Base-by-base conservation (phyloP, 2,113 vertebrate genomes). In the Sapajus apella region DNA sequence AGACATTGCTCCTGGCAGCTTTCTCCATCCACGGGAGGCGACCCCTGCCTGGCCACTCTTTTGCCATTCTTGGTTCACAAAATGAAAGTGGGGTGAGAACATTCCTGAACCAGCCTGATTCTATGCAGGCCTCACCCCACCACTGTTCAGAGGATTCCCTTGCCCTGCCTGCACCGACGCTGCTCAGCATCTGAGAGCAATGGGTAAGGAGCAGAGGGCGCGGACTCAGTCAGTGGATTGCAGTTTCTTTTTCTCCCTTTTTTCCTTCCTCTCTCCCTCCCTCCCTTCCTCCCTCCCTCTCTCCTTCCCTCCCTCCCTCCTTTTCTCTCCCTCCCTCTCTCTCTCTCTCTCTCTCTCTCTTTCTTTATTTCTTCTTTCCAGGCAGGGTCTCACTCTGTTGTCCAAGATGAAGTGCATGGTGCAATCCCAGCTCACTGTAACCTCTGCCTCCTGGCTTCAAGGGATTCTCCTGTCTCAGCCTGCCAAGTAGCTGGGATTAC, bases 81-180 rank as follows among this genome's bases (percentile, higher is more conserved):
- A 77, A 12, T 47, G 14, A 43, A 77, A 45, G 25, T 5, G 3
- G 72, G 27, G 27, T 17, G 43, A 27, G 87, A 20, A 40, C 8
- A 8, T 43, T 8, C 37, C 87, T 35, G 11, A 25, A 58, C 1
- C 16, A 3, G 45, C 75, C 88, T 5, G 9, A 13, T 13, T 30
- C 18, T 37, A 35, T 1, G 5, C 27, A 56, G 18, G 17, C 86
- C 2, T 21, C 1, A 64, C 18, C 7, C 18, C 5, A 0, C 3
- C 6, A 3, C 2, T 7, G 27, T 32, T 18, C 30, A 13, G 11
- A 25, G 52, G 7, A 12, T 32, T 8, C 68, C 18, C n/a, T 40
- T 30, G 6, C n/a, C 1, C 4, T n/a, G 27, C 56, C 1, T 0
- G 7, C 18, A 47, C 18, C 6, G 5, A 35, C 5, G 23, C 61